These are phyloP conservation scores for Brassicogethes aeneus DNA, from an alignment of 2,888 invertebrate genomes.

Conservation along the genomic window DNA sequence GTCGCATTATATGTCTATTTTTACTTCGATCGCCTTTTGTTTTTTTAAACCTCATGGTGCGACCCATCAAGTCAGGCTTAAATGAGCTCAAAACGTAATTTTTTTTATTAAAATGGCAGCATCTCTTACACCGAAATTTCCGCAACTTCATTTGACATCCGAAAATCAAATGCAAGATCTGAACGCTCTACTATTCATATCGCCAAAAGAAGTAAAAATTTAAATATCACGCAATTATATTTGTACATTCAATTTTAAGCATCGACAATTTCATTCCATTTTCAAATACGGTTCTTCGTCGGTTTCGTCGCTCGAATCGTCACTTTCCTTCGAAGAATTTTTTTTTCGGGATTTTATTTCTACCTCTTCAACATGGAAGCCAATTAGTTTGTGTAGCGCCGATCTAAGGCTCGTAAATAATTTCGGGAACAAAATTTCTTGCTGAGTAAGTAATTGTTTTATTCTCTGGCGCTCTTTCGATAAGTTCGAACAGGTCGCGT, in stretches of 20 bases:
- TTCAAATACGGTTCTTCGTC: conserved; percentile 59
- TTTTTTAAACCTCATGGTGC: no score
- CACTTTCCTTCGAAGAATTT: conserved; percentile 50
- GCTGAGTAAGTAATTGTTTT: conserved; percentile 61
- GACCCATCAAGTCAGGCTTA: no score
- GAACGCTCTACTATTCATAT: no score
- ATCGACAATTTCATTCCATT: conserved; percentile 18
- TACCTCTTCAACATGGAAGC: conserved; percentile 41
- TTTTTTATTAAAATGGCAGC: no score
- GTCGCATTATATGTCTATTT: no score
- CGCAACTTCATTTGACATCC: no score
- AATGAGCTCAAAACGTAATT: no score
- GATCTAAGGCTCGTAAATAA: conserved; percentile 64
- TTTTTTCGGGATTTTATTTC: conserved; percentile 50
- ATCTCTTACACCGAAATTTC: no score
- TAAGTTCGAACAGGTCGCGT: conserved; percentile 27
- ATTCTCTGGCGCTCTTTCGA: conserved; percentile 45
- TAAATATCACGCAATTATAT: not conserved
- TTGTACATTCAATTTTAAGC: not conserved
- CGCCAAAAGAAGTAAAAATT: not conserved
- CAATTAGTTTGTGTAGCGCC: conserved; percentile 70
- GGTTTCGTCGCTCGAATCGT: conserved; percentile 52
- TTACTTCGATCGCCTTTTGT: no score
- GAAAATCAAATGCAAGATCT: no score
- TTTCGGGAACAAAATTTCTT: conserved; percentile 68